Percentiles rank a stretch among this genome's conserved stretches.
These are phyloP conservation scores for Glaucomys volans DNA, from an alignment of 2,113 vertebrate genomes.

Conservation along the genomic window DNA sequence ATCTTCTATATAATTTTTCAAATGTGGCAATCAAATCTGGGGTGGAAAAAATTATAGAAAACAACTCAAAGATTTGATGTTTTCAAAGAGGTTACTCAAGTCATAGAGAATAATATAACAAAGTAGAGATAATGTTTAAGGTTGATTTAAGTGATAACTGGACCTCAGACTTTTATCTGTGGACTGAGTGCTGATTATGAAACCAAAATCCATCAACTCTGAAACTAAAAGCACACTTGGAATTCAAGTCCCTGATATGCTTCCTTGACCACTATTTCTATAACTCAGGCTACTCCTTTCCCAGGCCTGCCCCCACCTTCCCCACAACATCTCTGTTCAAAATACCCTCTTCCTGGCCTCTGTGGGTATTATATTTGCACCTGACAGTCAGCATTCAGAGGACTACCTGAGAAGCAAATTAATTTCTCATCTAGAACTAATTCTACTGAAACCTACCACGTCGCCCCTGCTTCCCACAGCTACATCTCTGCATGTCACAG, in stretches of 20 bases:
- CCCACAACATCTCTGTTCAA: not conserved
- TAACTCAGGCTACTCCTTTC: accelerated
- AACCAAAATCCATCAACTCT: not conserved
- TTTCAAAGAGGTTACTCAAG: not conserved
- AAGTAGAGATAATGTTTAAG: not conserved
- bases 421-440: not conserved
- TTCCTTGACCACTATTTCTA: too few relatives aligned
- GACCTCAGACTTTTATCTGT: not conserved
- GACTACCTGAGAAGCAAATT: not conserved
- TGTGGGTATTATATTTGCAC: not conserved
- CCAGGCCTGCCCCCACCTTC: too few relatives aligned
- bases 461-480: not conserved
- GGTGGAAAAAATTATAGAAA: not conserved
- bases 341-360: not conserved
- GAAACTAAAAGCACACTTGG: not conserved
- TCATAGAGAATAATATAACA: not conserved
- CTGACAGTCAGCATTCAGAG: not conserved
- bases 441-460: not conserved
- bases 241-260: not conserved
- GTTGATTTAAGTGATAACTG: not conserved
- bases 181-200: not conserved
- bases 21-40: not conserved
- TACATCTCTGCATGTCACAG: not conserved
- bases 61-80: not conserved
- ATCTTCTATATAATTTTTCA: not conserved